A percentile compares a stretch with the other conserved stretches of the same genome.
phyloP scores from a whole-genome alignment of 2,113 vertebrate species.

The Nothocercus julius region DNA sequence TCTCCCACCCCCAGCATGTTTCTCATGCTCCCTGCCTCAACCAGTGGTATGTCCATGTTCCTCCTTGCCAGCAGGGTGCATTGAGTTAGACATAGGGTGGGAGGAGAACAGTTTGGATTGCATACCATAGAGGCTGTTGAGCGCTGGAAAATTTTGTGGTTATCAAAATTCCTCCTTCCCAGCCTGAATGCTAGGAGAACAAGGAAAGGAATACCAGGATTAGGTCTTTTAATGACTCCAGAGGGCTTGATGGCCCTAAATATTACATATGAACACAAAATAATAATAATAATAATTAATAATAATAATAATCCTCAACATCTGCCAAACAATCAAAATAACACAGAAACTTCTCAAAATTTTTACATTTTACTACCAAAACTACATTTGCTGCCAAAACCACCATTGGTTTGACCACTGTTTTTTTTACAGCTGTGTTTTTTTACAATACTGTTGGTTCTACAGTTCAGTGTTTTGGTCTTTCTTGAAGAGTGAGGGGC shows the following conservation, averaged over 20 bases:
- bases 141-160: not conserved
- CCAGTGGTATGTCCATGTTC: not conserved
- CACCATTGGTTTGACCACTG: not conserved
- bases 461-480: not conserved
- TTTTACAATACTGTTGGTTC: not conserved
- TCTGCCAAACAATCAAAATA: not conserved
- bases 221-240: not conserved
- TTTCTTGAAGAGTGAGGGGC: not conserved
- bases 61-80: not conserved
- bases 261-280: not conserved
- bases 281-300: not conserved
- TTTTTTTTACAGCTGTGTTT: too few relatives aligned
- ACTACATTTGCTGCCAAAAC: not conserved
- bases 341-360: not conserved
- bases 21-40: not conserved
- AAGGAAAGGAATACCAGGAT: not conserved
- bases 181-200: not conserved
- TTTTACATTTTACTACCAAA: not conserved
- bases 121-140: not conserved
- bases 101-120: not conserved
- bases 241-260: not conserved
- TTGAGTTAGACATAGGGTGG: not conserved
- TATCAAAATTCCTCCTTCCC: not conserved
- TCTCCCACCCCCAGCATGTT: not conserved
- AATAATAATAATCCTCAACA: not conserved